Evolutionary conservation across 2,888 invertebrate genomes (phyloP).

Genomic region (Parnassius mnemosyne): DNA sequence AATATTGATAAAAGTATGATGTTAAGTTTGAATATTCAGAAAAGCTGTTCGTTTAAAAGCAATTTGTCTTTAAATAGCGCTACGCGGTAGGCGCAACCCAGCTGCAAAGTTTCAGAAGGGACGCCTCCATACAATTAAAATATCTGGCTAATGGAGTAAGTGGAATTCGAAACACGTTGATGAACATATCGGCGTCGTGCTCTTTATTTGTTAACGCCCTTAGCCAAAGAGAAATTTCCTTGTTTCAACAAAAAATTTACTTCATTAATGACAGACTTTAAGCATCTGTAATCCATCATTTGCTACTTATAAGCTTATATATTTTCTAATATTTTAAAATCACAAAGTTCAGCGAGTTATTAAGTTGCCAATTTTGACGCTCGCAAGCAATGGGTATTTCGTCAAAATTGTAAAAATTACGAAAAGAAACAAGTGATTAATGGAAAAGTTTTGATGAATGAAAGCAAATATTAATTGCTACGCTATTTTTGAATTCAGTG

Average conservation of each 20-base stretch:
- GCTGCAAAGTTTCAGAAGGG: slow-evolving; percentile 71
- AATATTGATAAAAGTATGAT: background rate
- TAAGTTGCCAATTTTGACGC: slow-evolving; percentile 27
- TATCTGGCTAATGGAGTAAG: slow-evolving; percentile 76
- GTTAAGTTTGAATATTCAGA: slow-evolving; percentile 37
- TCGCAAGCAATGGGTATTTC: slow-evolving; percentile 24
- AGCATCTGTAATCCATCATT: slow-evolving; percentile 43
- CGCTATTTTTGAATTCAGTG: slow-evolving; percentile 26
- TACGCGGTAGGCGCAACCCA: slow-evolving; percentile 66
- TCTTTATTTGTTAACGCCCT: slow-evolving; percentile 56
- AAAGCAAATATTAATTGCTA: slow-evolving; percentile 35
- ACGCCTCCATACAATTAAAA: slow-evolving; percentile 73
- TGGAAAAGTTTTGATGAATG: slow-evolving; percentile 33
- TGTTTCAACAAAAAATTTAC: slow-evolving; percentile 44
- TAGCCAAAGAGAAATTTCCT: slow-evolving; percentile 34
- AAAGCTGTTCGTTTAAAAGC: slow-evolving; percentile 65
- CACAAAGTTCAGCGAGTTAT: slow-evolving; percentile 28
- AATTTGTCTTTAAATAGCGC: slow-evolving; percentile 76
- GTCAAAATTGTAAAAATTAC: slow-evolving; percentile 26
- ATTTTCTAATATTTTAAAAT: slow-evolving; percentile 25
- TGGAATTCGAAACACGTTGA: slow-evolving; percentile 73
- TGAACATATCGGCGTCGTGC: slow-evolving; percentile 70
- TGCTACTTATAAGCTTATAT: slow-evolving; percentile 35
- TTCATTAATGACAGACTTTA: slow-evolving; percentile 55
- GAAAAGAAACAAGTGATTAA: slow-evolving; percentile 31